Evolutionary conservation across 1,140 invertebrate genomes (phyloP).

Genomic region (Frieseomelitta varia): DNA sequence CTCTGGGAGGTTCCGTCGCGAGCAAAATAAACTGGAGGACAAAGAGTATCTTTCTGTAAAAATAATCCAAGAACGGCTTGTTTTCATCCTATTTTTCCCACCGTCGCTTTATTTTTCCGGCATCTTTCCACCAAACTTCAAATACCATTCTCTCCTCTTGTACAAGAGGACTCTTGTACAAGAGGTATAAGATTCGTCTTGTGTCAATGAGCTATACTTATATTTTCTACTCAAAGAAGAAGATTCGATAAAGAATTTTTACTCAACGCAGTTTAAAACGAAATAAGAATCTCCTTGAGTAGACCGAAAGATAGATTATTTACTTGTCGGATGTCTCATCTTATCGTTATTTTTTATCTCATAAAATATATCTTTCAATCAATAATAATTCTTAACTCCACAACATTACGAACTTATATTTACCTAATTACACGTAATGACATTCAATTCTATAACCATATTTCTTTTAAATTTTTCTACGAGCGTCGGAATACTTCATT

Average conservation of each 20-base stretch:
- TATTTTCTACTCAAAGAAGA: neutral
- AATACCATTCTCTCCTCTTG: neutral
- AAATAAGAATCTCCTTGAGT: conserved; percentile 15
- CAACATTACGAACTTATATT: too few species aligned
- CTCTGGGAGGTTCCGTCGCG: conserved; percentile 21
- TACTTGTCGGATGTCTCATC: neutral
- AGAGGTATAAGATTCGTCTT: neutral
- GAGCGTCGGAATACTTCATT: neutral
- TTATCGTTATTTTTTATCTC: neutral
- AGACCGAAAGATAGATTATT: neutral
- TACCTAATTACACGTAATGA: too few species aligned
- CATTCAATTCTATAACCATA: too few species aligned
- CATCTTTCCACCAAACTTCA: neutral
- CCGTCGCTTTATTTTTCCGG: neutral
- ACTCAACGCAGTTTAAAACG: conserved; percentile 11
- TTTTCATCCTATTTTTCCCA: neutral
- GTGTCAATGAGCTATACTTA: neutral
- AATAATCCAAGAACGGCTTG: neutral
- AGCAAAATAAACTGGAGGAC: neutral
- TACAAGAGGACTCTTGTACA: too few species aligned
- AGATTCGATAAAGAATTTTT: conserved; percentile 17
- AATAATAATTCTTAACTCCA: too few species aligned
- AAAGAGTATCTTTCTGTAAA: neutral
- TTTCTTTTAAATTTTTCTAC: neutral
- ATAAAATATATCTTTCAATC: neutral